phyloP scores from a whole-genome alignment of 2,797 vertebrate species.

The Myotis planiceps region DNA sequence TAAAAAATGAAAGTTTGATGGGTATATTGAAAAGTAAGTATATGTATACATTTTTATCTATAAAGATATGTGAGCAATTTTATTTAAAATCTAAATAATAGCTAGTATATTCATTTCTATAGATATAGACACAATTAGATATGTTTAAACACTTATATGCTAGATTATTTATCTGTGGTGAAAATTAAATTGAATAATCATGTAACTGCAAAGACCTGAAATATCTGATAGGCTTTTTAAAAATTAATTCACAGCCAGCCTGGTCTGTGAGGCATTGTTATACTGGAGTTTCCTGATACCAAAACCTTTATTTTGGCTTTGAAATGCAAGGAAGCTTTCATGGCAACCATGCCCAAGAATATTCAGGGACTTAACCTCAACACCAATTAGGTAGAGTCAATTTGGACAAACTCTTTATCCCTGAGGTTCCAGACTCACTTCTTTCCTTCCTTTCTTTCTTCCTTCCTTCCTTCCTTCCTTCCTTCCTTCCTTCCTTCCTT shows the following conservation, averaged over 20 bases:
- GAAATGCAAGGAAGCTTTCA: not conserved
- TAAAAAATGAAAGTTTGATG: slow-evolving; percentile 28
- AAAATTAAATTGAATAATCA: not conserved
- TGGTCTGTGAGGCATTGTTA: not conserved
- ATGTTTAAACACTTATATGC: too few species aligned
- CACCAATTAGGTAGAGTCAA: not conserved
- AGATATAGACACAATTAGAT: not conserved
- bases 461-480: too few species aligned
- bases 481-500: too few species aligned
- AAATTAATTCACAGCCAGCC: slow-evolving; percentile 37
- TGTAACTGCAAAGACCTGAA: not conserved
- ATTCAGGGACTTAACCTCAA: not conserved
- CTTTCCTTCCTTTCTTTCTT: too few species aligned
- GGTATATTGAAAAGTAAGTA: not conserved
- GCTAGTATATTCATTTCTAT: not conserved
- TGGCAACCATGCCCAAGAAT: not conserved
- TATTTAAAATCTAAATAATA: slow-evolving; percentile 27
- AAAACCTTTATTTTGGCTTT: not conserved
- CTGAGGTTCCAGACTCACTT: not conserved
- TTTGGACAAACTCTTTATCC: not conserved
- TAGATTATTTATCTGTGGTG: too few species aligned
- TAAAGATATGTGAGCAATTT: not conserved
- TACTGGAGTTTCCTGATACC: not conserved
- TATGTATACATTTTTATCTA: not conserved
- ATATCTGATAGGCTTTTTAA: not conserved